Evolutionary conservation across 2,797 vertebrate genomes (phyloP), one percentile per base, ranked within the genome.

Genomic region (Anolis apletophallus): DNA sequence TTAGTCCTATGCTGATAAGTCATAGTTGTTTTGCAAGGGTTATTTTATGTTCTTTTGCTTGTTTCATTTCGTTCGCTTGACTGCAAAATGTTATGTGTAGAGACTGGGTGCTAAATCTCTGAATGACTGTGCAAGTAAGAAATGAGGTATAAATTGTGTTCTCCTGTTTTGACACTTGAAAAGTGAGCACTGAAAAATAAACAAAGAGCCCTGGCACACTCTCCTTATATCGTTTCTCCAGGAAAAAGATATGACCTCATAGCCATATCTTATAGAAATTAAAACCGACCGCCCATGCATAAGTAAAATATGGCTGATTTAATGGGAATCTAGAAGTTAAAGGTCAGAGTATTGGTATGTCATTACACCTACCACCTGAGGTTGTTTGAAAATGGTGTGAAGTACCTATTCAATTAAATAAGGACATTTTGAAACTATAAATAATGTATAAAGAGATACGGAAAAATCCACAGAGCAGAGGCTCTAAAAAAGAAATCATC

Each of bases 401-500:
- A 94, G 92, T 94, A 93, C 68, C 86, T 94, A 95, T 93, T 94
- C 93, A 94, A 94, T 95, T 95, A 95, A 96, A 96, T 93, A 91
- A 95, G 94, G 93, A 96, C 92, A 94, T 95, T 95, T 89, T 94
- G 91, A 96, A 96, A 95, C 94, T 92, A 96, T 92, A 96, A 96
- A 95, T 96, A 96, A 94, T 96, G 95, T 95, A 96, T 96, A 95
- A 94, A 95, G 82, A 67, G 87, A 94, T 94, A 96, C 92, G 32
- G 91, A 92, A 93, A 94, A 95, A 94, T 91, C 92, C 91, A 91
- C 91, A 93, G 61, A 94, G 93, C 84, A 88, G 86, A 94, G 80
- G 94, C 92, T 94, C 93, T 94, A 93, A 91, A 94, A 91, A 93
- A 95, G 94, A 78, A 85, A 79, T 71, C 54, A 93, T 88, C 87